Evolutionary conservation across 2,888 invertebrate genomes (phyloP), one percentile per base, ranked within the genome.

Genomic region (Cheilosia scutellata): DNA sequence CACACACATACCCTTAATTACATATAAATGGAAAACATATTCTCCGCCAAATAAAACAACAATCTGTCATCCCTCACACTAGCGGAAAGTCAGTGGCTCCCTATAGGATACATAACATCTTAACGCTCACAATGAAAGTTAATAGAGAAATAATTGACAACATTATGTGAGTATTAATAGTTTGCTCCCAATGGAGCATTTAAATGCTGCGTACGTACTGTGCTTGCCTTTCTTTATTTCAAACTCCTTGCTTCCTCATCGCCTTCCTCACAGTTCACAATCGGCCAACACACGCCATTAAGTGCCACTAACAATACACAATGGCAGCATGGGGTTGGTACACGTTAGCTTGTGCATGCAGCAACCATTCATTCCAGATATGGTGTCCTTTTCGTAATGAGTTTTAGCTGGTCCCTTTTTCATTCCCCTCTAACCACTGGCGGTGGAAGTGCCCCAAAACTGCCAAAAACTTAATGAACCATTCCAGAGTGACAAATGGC

Each of bases 391-490:
- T 53, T 51, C 60, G 53, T 86, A 86, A 86, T 86, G 84, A 86
- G 80, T 80, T 86, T 80, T 70, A 65, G 70, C 58, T 53, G 57
- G 27, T 44, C 42, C 49, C 37, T 11, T 53, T 37, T 3, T 29
- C 16, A 7, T 27, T 51, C 58, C 27, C 53, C 53, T 63, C 75
- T 11, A 66, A 55, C 71, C 78, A 29, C 42, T 65, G 51, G 62
- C 57, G 51, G 65, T 79, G 74, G 75, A 47, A 57, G 44, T 80
- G 75, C 80, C 70, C 84, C 76, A 80, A 80, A 86, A 80, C 80
- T 86, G 80, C 71, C 84, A 86, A 86, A 86, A 86, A 86, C 84
- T 86, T 80, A 86, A 86, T 86, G 84, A 80, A 80, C 84, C 84
- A 80, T 86, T 80, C 71, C 80, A 20, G 80, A 86, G 84, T 86